Evolutionary conservation across 2,888 invertebrate species (phyloP).

Genomic region (Ophioninae sp.): DNA sequence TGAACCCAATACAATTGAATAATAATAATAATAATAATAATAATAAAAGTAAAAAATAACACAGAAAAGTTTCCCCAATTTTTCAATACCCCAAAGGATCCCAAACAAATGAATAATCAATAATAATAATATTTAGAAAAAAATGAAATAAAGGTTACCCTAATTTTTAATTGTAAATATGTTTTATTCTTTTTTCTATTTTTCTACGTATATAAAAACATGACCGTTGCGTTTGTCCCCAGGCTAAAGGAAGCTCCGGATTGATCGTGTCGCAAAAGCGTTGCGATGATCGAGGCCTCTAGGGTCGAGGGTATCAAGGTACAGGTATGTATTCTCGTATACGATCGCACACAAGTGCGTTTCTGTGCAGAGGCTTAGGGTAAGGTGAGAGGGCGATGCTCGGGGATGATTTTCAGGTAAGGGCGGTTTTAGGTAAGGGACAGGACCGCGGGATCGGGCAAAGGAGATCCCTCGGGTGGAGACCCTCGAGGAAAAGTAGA

Average conservation of each 20-base stretch:
- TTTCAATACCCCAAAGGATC: too few species aligned
- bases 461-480: conserved; percentile 50
- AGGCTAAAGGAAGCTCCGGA: conserved; percentile 25
- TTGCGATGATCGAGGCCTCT: conserved; percentile 58
- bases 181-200: too few species aligned
- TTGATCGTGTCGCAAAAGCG: conserved; percentile 59
- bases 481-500: conserved; percentile 58
- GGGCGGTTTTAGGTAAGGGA: conserved; percentile 76
- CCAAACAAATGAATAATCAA: neutral
- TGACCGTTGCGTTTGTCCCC: neutral
- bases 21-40: too few species aligned
- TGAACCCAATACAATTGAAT: too few species aligned
- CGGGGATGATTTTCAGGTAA: conserved; percentile 79
- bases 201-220: neutral
- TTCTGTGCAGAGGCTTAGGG: conserved; percentile 24
- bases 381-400: conserved; percentile 62
- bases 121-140: neutral
- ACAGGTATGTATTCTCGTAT: conserved; percentile 53
- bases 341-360: conserved; percentile 20
- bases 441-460: conserved; percentile 40
- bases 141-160: neutral
- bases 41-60: neutral
- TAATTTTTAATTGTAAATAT: too few species aligned
- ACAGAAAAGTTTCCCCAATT: neutral
- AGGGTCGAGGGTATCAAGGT: conserved; percentile 51